phyloP scores from a whole-genome alignment of 2,113 vertebrate species.

The Empidonax alnorum region DNA sequence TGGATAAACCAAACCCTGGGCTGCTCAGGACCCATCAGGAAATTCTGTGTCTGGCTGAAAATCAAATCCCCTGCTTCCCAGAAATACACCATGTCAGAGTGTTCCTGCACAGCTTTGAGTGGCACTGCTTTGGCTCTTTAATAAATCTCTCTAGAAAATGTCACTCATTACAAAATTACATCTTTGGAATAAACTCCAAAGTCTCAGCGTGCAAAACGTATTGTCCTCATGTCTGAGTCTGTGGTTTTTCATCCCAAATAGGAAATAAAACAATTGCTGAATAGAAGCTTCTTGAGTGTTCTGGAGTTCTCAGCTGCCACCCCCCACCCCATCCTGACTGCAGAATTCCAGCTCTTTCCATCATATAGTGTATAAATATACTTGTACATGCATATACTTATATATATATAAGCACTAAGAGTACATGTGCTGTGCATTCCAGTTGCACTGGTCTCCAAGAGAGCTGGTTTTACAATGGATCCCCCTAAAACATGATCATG shows the following conservation, averaged over 20 bases:
- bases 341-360: background rate
- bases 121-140: background rate
- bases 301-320: background rate
- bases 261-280: background rate
- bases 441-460: background rate
- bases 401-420: background rate
- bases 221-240: background rate
- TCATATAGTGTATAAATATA: background rate
- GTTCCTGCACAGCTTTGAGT: background rate
- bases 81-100: background rate
- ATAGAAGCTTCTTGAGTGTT: background rate
- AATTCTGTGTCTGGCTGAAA: background rate
- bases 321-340: background rate
- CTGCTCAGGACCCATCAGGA: background rate
- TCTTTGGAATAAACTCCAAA: background rate
- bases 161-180: background rate
- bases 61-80: background rate
- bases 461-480: background rate
- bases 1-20: background rate
- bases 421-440: accelerated
- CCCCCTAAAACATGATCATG: accelerated
- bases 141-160: slow-evolving; percentile 20
- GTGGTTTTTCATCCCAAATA: background rate
- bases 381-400: background rate
- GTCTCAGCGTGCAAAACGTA: background rate